A percentile compares a stretch with the other conserved stretches of the same genome.
phyloP scores from a whole-genome alignment of 1,140 invertebrate species.

The Scaptomyza montana region DNA sequence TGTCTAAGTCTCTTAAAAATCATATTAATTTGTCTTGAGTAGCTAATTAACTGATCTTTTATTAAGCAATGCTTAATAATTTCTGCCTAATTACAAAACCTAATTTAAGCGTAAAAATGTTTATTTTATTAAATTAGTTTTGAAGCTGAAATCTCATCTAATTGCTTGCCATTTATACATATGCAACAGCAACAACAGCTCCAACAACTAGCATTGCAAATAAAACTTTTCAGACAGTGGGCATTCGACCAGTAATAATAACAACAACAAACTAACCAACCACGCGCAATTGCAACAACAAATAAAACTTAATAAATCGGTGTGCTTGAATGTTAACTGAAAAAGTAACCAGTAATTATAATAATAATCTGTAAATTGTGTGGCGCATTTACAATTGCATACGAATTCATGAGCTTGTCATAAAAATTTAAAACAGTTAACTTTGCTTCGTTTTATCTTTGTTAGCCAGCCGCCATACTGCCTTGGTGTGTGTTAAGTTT shows the following conservation, averaged over 20 bases:
- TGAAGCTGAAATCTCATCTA: slow-evolving; percentile 52
- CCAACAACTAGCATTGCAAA: slow-evolving; percentile 16
- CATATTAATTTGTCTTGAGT: slow-evolving; percentile 8
- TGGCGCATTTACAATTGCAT: slow-evolving; percentile 77
- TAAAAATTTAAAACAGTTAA: slow-evolving; percentile 68
- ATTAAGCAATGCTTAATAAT: slow-evolving; percentile 43
- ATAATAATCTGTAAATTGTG: slow-evolving; percentile 83
- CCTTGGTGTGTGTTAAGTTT: background rate
- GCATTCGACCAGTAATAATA: slow-evolving; percentile 39
- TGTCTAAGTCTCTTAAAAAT: slow-evolving; percentile 50
- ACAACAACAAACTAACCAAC: slow-evolving; percentile 10
- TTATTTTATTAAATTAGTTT: slow-evolving; percentile 62
- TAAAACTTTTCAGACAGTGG: slow-evolving; percentile 47
- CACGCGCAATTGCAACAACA: slow-evolving; percentile 27
- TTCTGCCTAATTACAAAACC: slow-evolving; percentile 56
- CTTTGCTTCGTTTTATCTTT: slow-evolving; percentile 57
- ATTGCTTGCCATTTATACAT: slow-evolving; percentile 51
- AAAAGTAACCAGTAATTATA: slow-evolving; percentile 79
- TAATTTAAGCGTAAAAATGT: slow-evolving; percentile 64
- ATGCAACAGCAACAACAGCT: slow-evolving; percentile 40
- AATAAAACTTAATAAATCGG: slow-evolving; percentile 19
- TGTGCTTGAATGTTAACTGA: slow-evolving; percentile 69
- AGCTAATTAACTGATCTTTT: slow-evolving; percentile 17
- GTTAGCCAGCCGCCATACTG: slow-evolving; percentile 34
- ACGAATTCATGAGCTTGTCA: slow-evolving; percentile 76